These are phyloP conservation scores for Oscheius myriophilus DNA, from an alignment of 2,888 invertebrate species.

Conservation along the genomic window DNA sequence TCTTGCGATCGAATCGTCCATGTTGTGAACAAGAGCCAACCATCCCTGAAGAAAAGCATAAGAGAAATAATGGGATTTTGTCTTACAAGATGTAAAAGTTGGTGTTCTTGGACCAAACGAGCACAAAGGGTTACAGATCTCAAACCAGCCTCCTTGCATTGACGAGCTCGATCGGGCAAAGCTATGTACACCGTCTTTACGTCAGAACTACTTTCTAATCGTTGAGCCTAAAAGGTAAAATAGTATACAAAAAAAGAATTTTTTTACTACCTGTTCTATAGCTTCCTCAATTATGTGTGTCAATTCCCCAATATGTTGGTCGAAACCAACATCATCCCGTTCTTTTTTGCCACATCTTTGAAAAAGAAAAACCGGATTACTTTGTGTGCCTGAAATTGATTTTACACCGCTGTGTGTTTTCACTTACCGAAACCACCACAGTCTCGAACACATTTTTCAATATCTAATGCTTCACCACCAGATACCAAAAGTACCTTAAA, in stretches of 20 bases:
- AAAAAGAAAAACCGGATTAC: conserved; percentile 41
- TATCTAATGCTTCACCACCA: conserved; percentile 27
- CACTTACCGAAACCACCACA: conserved; percentile 11
- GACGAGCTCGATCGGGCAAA: conserved; percentile 37
- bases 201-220: conserved; percentile 7
- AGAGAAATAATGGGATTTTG: too few species aligned
- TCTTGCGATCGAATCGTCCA: conserved; percentile 54
- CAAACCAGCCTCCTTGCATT: conserved; percentile 35
- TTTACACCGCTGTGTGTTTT: background rate
- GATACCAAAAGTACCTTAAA: conserved; percentile 26
- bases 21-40: conserved; percentile 61
- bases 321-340: conserved; percentile 20
- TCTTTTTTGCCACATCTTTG: conserved; percentile 34
- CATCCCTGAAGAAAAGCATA: conserved; percentile 51
- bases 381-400: conserved; percentile 25
- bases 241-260: background rate
- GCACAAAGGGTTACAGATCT: conserved; percentile 44
- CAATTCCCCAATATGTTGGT: conserved; percentile 41
- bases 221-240: conserved; percentile 8
- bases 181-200: conserved; percentile 36
- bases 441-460: conserved; percentile 21
- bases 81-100: conserved; percentile 52
- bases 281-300: conserved; percentile 43
- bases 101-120: conserved; percentile 59
- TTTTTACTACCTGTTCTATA: conserved; percentile 39